phyloP scores from a whole-genome alignment of 1,140 invertebrate genomes.

The Rhagoletis pomonella region DNA sequence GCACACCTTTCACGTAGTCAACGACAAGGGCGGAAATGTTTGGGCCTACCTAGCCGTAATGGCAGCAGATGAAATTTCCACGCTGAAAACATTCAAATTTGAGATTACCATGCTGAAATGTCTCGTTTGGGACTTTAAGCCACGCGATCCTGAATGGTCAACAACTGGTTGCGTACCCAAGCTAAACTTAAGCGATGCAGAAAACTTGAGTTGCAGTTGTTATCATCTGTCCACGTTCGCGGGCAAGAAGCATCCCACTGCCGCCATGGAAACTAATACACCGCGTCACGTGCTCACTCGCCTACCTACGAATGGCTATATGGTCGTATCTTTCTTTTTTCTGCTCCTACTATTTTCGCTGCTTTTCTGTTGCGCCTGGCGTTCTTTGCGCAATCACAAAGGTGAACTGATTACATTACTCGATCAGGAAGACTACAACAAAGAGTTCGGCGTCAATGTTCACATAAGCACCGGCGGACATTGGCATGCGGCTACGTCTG shows the following conservation, averaged over 20 bases:
- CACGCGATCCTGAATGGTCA: constrained; percentile 50
- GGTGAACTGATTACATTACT: not conserved
- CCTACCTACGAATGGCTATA: constrained; percentile 36
- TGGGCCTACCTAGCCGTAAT: constrained; percentile 47
- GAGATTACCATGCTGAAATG: constrained; percentile 29
- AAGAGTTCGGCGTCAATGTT: constrained; percentile 21
- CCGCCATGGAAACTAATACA: not conserved
- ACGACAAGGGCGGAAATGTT: not conserved
- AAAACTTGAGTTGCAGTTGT: constrained; percentile 26
- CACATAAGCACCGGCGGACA: constrained; percentile 53
- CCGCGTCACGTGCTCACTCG: not conserved
- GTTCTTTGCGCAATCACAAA: not conserved
- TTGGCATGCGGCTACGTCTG: constrained; percentile 31
- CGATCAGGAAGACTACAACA: constrained; percentile 23
- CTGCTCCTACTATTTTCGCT: not conserved
- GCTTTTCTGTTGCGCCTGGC: not conserved
- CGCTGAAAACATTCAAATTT: constrained; percentile 17
- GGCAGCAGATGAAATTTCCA: not conserved
- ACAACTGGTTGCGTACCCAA: constrained; percentile 47
- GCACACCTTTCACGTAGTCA: constrained; percentile 14
- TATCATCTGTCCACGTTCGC: constrained; percentile 57
- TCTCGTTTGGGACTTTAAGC: constrained; percentile 52
- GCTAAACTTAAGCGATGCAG: not conserved
- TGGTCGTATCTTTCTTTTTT: not conserved
- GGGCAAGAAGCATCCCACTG: not conserved